Percentiles rank a stretch among this genome's conserved stretches.
Conservation (phyloP, 2,113 vertebrate genomes). For the Orthonyx spaldingii region DNA sequence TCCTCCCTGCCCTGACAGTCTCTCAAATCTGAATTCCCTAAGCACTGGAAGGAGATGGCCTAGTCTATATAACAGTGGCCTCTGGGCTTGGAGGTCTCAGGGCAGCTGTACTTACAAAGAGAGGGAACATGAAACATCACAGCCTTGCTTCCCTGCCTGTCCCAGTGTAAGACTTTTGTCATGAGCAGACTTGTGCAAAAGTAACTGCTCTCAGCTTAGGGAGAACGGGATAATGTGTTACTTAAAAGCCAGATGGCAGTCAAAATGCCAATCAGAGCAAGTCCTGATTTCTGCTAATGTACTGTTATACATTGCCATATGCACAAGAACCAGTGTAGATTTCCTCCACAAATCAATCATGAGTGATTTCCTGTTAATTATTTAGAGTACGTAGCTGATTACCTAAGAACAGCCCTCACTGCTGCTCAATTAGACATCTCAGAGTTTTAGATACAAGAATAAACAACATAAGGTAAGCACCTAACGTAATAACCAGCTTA, state of each 20-base stretch:
- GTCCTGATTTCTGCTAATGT: neutral
- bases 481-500: neutral
- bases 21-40: neutral
- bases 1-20: neutral
- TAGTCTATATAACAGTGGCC: neutral
- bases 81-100: neutral
- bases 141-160: neutral
- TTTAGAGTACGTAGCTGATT: neutral
- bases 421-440: neutral
- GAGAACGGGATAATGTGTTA: neutral
- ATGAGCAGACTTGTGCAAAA: neutral
- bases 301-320: neutral
- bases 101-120: neutral
- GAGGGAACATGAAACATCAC: neutral
- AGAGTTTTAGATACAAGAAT: neutral
- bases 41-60: neutral
- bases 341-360: neutral
- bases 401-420: neutral
- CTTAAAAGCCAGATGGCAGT: neutral
- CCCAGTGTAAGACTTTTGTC: neutral
- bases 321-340: neutral
- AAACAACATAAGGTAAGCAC: neutral
- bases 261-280: neutral
- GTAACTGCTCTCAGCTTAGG: neutral
- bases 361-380: conserved; percentile 7